Base-by-base conservation (phyloP, 2,797 vertebrate genomes). In the Erpetoichthys calabaricus region DNA sequence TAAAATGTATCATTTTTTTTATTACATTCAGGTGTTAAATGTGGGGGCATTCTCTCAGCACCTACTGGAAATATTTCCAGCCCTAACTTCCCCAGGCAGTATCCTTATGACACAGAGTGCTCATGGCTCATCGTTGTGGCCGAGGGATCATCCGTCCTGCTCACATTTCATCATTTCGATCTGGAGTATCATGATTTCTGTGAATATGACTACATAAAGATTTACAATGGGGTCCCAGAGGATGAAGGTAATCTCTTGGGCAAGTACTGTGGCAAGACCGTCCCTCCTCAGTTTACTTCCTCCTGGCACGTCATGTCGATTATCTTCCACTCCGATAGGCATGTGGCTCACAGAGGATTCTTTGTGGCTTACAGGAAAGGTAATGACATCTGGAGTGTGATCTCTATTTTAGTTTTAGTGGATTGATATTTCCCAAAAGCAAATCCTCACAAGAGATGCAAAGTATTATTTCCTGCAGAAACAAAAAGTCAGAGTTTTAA, bases 241-340 rank as follows among this genome's bases (percentile, higher is more conserved):
- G 94, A 98, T 47, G 76, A 60, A 65, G 94, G 94, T 45, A 98
- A 97, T 76, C 91, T 97, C 45, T 82, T 99, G 47, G 96, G 96
- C 56, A 88, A 81, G 57, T 99, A 92, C 79, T 99, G 96, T 0
- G 94, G 96, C 7, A 84, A 64, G 63, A 78, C 70, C 52, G 72
- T 79, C 4, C 94, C 94, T 0, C 94, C 94, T 0, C 85, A 87
- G 67, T 93, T 98, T 72, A 87, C 91, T 58, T 98, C 94, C 0
- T 94, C 93, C 54, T 99, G 95, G 95, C 94, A 99, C 0, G 84
- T 97, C 70, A 91, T 99, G 87, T 90, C 90, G 2, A 75, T 99
- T 8, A 58, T 95, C 68, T 99, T 99, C 72, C 92, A 76, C 70
- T 97, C 96, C 0, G 96, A 99, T 68, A 91, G 90, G 4, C 94